Conservation (phyloP, 2,888 invertebrate genomes). For the Nemurella pictetii region DNA sequence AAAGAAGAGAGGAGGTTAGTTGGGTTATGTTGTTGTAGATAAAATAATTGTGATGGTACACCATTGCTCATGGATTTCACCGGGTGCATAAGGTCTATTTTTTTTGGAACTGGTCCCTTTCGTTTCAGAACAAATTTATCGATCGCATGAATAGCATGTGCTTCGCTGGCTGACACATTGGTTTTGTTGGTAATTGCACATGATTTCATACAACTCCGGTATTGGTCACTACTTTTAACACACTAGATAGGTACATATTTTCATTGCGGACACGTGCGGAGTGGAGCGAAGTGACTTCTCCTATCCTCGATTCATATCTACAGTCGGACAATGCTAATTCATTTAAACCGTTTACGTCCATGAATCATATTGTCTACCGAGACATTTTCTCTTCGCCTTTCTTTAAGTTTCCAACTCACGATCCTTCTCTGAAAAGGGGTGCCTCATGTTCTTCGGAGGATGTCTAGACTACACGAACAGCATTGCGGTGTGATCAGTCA, state of each 20-base stretch:
- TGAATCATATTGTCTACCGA: no score
- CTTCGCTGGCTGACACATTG: not conserved
- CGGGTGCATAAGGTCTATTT: not conserved
- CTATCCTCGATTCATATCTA: no score
- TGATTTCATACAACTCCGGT: not conserved
- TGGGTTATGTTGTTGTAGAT: no score
- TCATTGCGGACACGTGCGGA: not conserved
- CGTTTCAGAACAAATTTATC: not conserved
- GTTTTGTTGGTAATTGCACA: not conserved
- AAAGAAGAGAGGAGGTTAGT: slow-evolving; percentile 93
- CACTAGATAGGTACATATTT: not conserved
- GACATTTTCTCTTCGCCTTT: not conserved
- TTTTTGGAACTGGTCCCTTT: not conserved
- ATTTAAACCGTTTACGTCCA: no score
- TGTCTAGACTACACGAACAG: not conserved
- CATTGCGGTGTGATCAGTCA: not conserved
- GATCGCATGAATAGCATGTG: not conserved
- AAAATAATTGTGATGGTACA: not conserved
- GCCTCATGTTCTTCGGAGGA: not conserved
- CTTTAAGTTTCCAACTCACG: not conserved
- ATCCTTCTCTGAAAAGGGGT: not conserved
- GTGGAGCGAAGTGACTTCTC: not conserved
- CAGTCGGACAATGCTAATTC: no score
- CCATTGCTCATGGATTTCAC: not conserved
- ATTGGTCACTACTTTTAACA: not conserved